Evolutionary conservation across 2,797 vertebrate genomes (phyloP).

Genomic region (Sebastes hubbsi): DNA sequence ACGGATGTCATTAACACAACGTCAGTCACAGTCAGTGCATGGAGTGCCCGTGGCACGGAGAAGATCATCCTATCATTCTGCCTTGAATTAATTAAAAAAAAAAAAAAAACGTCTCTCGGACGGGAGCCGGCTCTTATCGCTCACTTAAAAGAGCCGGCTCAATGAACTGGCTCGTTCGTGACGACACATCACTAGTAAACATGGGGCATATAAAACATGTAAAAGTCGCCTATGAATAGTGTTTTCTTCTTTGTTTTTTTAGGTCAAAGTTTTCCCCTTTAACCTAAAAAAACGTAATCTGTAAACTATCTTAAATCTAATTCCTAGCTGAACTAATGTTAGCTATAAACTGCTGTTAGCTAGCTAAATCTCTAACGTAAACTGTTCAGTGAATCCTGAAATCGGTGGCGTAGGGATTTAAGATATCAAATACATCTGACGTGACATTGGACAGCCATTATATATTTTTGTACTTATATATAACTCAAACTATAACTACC

Average conservation of each 20-base stretch:
- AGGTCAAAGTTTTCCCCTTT: background rate
- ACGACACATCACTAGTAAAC: too few species aligned
- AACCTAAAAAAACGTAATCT: background rate
- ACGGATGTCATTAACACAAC: too few species aligned
- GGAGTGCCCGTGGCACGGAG: too few species aligned
- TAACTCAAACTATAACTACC: background rate
- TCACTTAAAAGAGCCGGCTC: too few species aligned
- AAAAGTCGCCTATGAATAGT: background rate
- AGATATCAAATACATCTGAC: background rate
- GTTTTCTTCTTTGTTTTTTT: background rate
- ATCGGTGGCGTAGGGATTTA: background rate
- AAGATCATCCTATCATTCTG: too few species aligned
- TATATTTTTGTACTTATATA: background rate
- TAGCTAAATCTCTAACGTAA: background rate
- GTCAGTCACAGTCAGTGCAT: too few species aligned
- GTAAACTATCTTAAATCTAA: background rate
- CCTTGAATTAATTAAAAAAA: too few species aligned
- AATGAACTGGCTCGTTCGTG: too few species aligned
- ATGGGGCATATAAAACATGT: background rate
- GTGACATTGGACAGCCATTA: background rate
- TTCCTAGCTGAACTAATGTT: background rate
- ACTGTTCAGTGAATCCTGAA: background rate
- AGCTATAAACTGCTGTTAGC: background rate
- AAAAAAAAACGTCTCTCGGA: too few species aligned
- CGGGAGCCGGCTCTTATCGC: too few species aligned